These are phyloP conservation scores for Drosophila varians DNA, from an alignment of 1,140 invertebrate genomes.

Conservation along the genomic window DNA sequence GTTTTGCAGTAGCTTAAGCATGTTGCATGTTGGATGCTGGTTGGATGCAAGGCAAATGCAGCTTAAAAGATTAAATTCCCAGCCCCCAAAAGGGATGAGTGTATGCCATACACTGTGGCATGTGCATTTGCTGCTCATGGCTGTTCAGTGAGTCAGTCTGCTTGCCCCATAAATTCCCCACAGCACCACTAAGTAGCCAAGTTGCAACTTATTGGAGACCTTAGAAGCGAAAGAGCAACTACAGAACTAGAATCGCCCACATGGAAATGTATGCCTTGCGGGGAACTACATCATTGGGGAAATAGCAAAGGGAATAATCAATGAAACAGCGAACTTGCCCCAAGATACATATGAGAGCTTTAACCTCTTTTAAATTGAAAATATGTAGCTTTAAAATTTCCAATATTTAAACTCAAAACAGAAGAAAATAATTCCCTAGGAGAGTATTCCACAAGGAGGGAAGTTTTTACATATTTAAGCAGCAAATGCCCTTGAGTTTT, in stretches of 20 bases:
- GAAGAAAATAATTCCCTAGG: neutral
- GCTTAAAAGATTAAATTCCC: constrained; percentile 76
- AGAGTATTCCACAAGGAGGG: constrained; percentile 4
- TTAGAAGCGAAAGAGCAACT: constrained; percentile 28
- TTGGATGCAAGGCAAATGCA: constrained; percentile 72
- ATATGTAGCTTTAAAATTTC: too few species aligned
- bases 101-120: constrained; percentile 46
- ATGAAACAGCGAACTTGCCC: too few species aligned
- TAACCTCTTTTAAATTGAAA: too few species aligned
- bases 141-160: neutral
- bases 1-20: constrained; percentile 75
- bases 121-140: constrained; percentile 39
- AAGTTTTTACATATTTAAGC: constrained; percentile 1
- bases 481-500: constrained; percentile 18
- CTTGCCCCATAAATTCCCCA: constrained; percentile 51
- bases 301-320: constrained; percentile 27
- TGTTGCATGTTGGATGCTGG: constrained; percentile 63
- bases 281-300: constrained; percentile 10
- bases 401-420: neutral
- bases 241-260: constrained; percentile 2
- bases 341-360: too few species aligned
- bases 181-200: constrained; percentile 62
- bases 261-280: constrained; percentile 25
- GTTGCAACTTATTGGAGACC: constrained; percentile 66
- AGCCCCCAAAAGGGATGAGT: constrained; percentile 7